Base-by-base conservation (phyloP, 2,113 vertebrate genomes). In the Gallinago media region DNA sequence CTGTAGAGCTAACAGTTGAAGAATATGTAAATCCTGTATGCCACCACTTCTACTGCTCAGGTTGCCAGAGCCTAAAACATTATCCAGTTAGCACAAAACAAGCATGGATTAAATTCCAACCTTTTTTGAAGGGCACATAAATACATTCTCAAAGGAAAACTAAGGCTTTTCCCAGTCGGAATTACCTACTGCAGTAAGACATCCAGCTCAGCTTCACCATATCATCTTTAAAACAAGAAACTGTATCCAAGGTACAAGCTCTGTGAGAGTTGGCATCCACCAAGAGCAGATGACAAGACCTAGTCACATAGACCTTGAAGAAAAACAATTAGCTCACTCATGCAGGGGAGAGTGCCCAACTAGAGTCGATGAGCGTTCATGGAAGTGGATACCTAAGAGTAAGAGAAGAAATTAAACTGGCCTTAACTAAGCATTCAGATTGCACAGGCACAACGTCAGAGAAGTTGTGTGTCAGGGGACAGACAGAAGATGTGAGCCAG, bases 331-430 rank as follows among this genome's bases (percentile, higher is more conserved):
- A 80, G 20, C 58, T 77, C 1, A 0, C 29, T 52, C 20, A 5
- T 9, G 26, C 19, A 56, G 29, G 8, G 20, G 32, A 67, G 29
- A 62, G 26, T 9, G 17, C 23, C 27, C 32, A 65, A 3, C 15
- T 32, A 46, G 47, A 68, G 66, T 59, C 63, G 59, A 58, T 17
- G 26, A 79, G 34, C 27, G 9, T 55, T 55, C 70, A 17, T 6
- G 8, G 23, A 62, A 42, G 27, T 0, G 3, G 32, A 44, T 0
- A 2, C 21, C 62, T 44, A 10, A 8, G 22, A 46, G 44, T 21
- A 65, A 46, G 27, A 55, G 27, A 42, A 91, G 42, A 74, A 56
- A 32, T 31, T 38, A 63, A 94, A 62, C 36, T 13, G 36, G 25
- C 38, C 17, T 83, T 62, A 40, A 58, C 12, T 18, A 46, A 46